A percentile compares a stretch with the other conserved stretches of the same genome.
These are phyloP conservation scores for Nasua narica DNA, from an alignment of 2,797 vertebrate species.

Conservation along the genomic window DNA sequence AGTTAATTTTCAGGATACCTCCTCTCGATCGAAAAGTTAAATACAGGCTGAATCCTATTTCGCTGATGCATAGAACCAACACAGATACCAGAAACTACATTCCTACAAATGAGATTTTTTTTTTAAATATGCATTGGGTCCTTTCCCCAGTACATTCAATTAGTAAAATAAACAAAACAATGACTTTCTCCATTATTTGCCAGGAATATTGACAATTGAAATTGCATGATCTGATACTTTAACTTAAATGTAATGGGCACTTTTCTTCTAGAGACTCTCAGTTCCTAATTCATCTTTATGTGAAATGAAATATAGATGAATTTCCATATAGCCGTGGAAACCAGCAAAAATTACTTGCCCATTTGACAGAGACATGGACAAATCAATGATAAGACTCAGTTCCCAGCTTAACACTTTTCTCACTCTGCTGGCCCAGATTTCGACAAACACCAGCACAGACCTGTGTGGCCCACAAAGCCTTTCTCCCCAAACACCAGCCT, in stretches of 20 bases:
- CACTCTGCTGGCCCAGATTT: background rate
- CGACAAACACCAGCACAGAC: background rate
- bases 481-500: background rate
- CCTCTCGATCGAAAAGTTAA: background rate
- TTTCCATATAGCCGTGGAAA: slow-evolving; percentile 13
- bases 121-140: background rate
- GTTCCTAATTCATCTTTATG: background rate
- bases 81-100: background rate
- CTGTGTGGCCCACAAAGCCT: background rate
- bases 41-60: background rate
- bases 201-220: background rate
- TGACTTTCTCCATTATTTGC: background rate
- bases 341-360: background rate
- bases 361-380: background rate
- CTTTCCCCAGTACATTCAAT: background rate
- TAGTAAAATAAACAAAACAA: background rate
- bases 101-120: background rate
- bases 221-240: background rate
- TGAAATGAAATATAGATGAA: background rate
- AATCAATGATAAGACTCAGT: background rate
- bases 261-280: background rate
- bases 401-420: background rate
- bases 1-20: background rate
- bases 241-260: background rate
- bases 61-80: background rate